Conservation (phyloP, 2,797 vertebrate genomes). For the Centropyge bicolor region DNA sequence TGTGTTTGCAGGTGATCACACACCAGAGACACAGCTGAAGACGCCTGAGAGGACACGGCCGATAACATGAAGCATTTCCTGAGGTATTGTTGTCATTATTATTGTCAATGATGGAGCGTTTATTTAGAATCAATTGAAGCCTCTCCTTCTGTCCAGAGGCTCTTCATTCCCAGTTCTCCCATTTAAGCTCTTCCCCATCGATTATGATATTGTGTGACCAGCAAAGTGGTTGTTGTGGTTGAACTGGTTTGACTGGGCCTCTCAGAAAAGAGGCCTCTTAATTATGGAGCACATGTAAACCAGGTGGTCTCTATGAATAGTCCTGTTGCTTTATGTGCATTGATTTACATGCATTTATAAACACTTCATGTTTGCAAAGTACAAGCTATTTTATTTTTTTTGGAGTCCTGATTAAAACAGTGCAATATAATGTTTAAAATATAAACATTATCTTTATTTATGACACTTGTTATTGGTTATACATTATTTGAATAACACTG, state of each 20-base stretch:
- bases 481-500: background rate
- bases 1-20: constrained; percentile 49
- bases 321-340: background rate
- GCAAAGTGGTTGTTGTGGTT: constrained; percentile 31
- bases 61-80: constrained; percentile 88
- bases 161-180: constrained; percentile 23
- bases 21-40: constrained; percentile 17
- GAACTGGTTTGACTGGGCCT: constrained; percentile 36
- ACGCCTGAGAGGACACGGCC: constrained; percentile 43
- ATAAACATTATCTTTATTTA: background rate
- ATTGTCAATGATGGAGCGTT: too few relatives aligned
- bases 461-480: background rate
- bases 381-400: background rate
- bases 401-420: background rate
- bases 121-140: too few relatives aligned
- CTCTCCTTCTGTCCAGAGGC: too few relatives aligned
- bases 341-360: background rate
- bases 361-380: background rate
- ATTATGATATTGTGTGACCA: constrained; percentile 5
- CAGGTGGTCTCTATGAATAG: constrained; percentile 48
- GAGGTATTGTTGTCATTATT: constrained; percentile 69
- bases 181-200: constrained; percentile 10
- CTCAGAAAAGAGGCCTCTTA: constrained; percentile 46
- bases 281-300: constrained; percentile 52
- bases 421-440: background rate